Conservation (phyloP, 2,888 invertebrate species). For the Miltochrista miniata region DNA sequence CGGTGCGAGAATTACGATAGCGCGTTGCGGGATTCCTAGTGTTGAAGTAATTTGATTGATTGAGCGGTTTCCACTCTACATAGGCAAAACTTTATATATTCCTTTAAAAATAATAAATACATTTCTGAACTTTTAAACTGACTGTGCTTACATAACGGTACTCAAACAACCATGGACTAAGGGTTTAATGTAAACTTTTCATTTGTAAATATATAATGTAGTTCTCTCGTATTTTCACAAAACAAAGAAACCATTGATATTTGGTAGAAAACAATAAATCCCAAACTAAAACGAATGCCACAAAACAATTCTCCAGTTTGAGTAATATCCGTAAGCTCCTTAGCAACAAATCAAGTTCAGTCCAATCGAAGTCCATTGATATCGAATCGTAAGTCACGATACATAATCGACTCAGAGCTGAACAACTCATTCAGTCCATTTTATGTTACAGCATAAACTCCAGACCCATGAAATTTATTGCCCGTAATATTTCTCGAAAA, state of each 20-base stretch:
- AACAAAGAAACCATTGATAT: neutral
- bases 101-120: too few species aligned
- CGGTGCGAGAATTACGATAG: too few species aligned
- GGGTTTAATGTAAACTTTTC: too few species aligned
- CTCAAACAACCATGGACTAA: too few species aligned
- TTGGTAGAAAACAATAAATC: neutral
- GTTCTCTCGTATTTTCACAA: neutral
- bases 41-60: too few species aligned
- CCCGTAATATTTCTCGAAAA: constrained; percentile 72
- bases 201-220: too few species aligned
- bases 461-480: constrained; percentile 71
- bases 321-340: constrained; percentile 24
- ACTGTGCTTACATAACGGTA: too few species aligned
- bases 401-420: constrained; percentile 53
- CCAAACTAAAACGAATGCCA: constrained; percentile 13
- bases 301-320: constrained; percentile 14
- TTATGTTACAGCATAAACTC: constrained; percentile 66
- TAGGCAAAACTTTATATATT: too few species aligned
- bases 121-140: too few species aligned
- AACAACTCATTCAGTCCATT: constrained; percentile 55
- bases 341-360: constrained; percentile 37
- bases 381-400: constrained; percentile 57
- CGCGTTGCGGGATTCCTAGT: too few species aligned
- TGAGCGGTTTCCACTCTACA: too few species aligned
- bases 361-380: constrained; percentile 48